A percentile compares a stretch with the other conserved stretches of the same genome.
phyloP scores from a whole-genome alignment of 2,797 vertebrate species.

The Lemur catta region DNA sequence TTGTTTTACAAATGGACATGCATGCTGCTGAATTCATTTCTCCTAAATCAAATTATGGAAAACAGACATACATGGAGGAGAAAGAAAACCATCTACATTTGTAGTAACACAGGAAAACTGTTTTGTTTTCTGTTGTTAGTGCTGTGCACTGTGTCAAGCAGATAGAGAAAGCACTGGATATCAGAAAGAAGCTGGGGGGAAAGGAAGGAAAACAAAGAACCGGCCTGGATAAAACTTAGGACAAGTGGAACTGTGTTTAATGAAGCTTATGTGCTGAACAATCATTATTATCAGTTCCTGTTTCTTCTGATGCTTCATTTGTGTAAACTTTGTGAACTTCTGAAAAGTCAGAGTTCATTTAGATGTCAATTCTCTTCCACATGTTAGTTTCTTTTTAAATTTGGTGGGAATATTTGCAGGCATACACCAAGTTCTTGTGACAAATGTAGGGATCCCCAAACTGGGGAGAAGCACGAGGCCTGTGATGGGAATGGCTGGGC shows the following conservation, averaged over 20 bases:
- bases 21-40: conserved; percentile 34
- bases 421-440: neutral
- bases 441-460: neutral
- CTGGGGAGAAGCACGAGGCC: neutral
- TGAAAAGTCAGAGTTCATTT: neutral
- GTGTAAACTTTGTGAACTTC: neutral
- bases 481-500: too few species aligned
- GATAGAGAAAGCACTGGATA: neutral
- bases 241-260: neutral
- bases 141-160: neutral
- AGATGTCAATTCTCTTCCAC: neutral
- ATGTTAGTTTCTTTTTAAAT: neutral
- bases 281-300: neutral
- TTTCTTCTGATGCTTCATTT: neutral
- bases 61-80: conserved; percentile 32
- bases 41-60: conserved; percentile 17
- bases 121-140: conserved; percentile 1
- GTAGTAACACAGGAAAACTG: conserved; percentile 47
- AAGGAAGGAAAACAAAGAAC: neutral
- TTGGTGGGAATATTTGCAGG: neutral
- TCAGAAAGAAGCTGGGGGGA: neutral
- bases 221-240: neutral
- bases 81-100: neutral
- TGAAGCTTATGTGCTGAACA: neutral
- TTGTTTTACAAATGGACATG: conserved; percentile 39